These are phyloP conservation scores for Panopea generosa DNA, from an alignment of 2,888 invertebrate genomes.

Conservation along the genomic window DNA sequence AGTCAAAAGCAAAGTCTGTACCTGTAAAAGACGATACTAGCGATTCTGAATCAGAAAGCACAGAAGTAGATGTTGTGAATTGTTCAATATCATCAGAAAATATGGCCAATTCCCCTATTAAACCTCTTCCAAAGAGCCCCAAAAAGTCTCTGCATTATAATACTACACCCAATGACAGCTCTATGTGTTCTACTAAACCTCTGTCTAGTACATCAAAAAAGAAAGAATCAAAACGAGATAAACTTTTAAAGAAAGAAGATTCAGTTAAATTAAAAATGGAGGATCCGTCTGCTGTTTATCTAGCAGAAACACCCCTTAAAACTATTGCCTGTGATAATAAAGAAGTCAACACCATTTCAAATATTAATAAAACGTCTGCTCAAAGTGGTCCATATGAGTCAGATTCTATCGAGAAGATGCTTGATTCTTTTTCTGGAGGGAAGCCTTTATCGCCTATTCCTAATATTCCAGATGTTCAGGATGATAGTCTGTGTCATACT, in stretches of 20 bases:
- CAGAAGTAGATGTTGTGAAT: conserved; percentile 33
- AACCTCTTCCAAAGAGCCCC: conserved; percentile 49
- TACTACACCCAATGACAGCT: conserved; percentile 1
- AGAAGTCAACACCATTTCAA: conserved; percentile 35
- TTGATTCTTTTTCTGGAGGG: conserved; percentile 42
- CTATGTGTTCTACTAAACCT: conserved; percentile 34
- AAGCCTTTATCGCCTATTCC: conserved; percentile 55
- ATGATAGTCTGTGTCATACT: conserved; percentile 10
- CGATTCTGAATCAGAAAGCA: conserved; percentile 34
- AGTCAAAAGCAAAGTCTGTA: conserved; percentile 6
- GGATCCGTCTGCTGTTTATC: no score
- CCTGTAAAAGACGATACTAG: conserved; percentile 12
- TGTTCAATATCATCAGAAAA: conserved; percentile 21
- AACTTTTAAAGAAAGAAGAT: conserved; percentile 51
- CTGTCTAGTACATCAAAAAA: conserved; percentile 30
- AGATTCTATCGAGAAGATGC: conserved; percentile 43
- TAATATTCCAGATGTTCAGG: conserved; percentile 16
- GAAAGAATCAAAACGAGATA: conserved; percentile 52
- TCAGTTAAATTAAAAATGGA: conserved; percentile 54
- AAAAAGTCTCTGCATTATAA: conserved; percentile 26
- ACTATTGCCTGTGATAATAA: conserved; percentile 15
- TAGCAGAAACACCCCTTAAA: neutral
- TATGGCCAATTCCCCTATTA: conserved; percentile 25
- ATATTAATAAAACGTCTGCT: neutral
- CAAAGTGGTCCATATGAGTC: conserved; percentile 10